Base-by-base conservation (phyloP, 2,888 invertebrate species). In the Epiblema foenella region DNA sequence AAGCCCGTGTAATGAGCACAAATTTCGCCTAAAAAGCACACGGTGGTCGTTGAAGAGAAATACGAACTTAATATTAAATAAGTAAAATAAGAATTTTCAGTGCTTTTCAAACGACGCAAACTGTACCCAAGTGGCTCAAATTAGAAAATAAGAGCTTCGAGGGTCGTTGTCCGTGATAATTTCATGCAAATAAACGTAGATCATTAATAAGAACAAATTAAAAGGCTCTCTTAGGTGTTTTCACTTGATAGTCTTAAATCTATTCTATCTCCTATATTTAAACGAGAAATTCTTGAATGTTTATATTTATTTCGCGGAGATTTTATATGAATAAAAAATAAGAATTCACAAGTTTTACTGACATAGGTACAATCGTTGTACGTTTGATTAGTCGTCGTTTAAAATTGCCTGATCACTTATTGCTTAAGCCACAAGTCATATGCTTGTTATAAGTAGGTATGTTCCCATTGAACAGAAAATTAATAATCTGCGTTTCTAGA, bases 121-220 rank as follows among this genome's bases (percentile, higher is more conserved):
- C 18, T 58, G 51, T 58, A 58, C 39, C 49, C 39, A 39, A 64
- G 49, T 51, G 51, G 39, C 49, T 10, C 24, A n/a, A 64, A 58
- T 64, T 64, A 51, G 51, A 42, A 58, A 69, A 69, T 58, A 69
- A 63, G 49, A 56, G 17, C 54, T 57, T 12, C 18, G 15, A 51
- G 57, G 49, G 24, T 56, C 49, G 49, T 37, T 54, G 18, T 15
- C 60, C 68, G 42, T 33, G 60, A 37, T 29, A n/a, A 46, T 54
- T 62, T 68, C 24, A 56, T 15, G 46, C 51, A 54, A 60, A 68
- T 58, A 17, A 42, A 49, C 57, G 18, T 60, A 46, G 15, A n/a
- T 17, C 46, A 12, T 57, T 24, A 37, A 46, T 69, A 57, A 57
- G n/a, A 63, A 57, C 42, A 37, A 46, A 56, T 56, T 46, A 39